Percentiles rank a stretch among this genome's conserved stretches.
Evolutionary conservation across 2,797 vertebrate species (phyloP).

Genomic region (Distichodus sexfasciatus): DNA sequence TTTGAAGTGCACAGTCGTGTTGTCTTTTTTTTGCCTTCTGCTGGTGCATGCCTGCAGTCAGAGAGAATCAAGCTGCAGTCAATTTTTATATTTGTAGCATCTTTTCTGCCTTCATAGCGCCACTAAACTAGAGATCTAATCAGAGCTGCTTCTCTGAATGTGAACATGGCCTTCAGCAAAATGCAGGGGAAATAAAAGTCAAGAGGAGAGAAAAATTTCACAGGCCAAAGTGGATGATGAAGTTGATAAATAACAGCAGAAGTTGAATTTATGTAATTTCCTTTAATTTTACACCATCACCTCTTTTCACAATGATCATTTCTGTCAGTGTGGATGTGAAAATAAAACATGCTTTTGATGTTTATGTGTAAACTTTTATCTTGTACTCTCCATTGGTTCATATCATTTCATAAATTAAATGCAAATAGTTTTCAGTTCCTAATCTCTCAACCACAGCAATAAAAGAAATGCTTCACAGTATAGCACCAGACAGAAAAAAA

Average conservation of each 20-base stretch:
- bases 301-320: conserved; percentile 43
- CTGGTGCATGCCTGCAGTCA: conserved; percentile 48
- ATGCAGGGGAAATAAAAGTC: conserved; percentile 40
- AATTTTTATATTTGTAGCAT: conserved; percentile 48
- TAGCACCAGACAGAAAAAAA: too few relatives aligned
- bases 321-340: neutral
- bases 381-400: too few relatives aligned
- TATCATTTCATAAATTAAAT: too few relatives aligned
- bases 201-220: conserved; percentile 13
- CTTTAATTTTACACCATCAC: conserved; percentile 57
- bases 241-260: conserved; percentile 28
- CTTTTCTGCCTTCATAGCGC: conserved; percentile 50
- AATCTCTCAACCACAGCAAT: conserved; percentile 8
- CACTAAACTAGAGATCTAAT: conserved; percentile 58
- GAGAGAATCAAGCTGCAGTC: conserved; percentile 47
- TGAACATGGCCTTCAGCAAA: conserved; percentile 51
- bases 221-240: conserved; percentile 50
- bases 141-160: conserved; percentile 58
- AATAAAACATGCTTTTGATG: too few relatives aligned
- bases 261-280: conserved; percentile 28
- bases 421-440: neutral
- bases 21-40: conserved; percentile 24
- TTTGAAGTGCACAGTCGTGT: conserved; percentile 43
- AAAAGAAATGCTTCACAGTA: too few relatives aligned
- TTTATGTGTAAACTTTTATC: too few relatives aligned